phyloP scores from a whole-genome alignment of 2,888 invertebrate species.

The Carterocephalus palaemon region DNA sequence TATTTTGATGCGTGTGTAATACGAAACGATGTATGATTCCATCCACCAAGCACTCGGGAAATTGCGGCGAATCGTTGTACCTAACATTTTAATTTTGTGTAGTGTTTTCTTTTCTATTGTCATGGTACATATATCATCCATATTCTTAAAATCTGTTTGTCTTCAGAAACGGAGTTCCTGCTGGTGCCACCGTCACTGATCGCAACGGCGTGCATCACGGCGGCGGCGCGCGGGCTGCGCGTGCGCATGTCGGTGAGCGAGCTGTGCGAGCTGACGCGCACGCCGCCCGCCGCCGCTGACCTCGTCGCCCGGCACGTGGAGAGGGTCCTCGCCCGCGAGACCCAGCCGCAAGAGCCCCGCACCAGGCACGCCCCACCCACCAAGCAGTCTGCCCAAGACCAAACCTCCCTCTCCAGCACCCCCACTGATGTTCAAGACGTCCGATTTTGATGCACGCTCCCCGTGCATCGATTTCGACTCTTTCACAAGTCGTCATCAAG shows the following conservation, averaged over 20 bases:
- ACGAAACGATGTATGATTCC: too few species aligned
- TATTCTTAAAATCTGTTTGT: too few species aligned
- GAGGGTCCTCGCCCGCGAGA: constrained; percentile 77
- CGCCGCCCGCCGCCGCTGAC: constrained; percentile 74
- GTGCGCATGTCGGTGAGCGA: constrained; percentile 67
- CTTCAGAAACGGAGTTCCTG: constrained; percentile 85
- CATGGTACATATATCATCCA: constrained; percentile 26
- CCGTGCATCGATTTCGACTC: constrained; percentile 5
- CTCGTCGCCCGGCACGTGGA: constrained; percentile 79
- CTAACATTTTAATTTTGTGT: too few species aligned
- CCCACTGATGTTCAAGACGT: constrained; percentile 83
- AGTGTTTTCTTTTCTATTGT: constrained; percentile 2
- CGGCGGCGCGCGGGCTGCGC: constrained; percentile 81
- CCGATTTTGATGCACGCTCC: constrained; percentile 63
- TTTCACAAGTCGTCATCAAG: constrained; percentile 7
- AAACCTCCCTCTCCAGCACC: constrained; percentile 75
- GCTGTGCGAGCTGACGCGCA: constrained; percentile 67
- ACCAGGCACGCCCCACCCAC: constrained; percentile 47
- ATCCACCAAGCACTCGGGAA: too few species aligned
- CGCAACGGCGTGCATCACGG: constrained; percentile 84
- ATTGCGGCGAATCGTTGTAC: too few species aligned
- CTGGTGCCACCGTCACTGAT: constrained; percentile 84
- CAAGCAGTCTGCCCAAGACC: constrained; percentile 56
- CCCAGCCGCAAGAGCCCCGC: constrained; percentile 69
- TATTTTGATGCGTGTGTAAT: too few species aligned